Conservation (phyloP, 2,113 vertebrate genomes). For the Nerophis ophidion region DNA sequence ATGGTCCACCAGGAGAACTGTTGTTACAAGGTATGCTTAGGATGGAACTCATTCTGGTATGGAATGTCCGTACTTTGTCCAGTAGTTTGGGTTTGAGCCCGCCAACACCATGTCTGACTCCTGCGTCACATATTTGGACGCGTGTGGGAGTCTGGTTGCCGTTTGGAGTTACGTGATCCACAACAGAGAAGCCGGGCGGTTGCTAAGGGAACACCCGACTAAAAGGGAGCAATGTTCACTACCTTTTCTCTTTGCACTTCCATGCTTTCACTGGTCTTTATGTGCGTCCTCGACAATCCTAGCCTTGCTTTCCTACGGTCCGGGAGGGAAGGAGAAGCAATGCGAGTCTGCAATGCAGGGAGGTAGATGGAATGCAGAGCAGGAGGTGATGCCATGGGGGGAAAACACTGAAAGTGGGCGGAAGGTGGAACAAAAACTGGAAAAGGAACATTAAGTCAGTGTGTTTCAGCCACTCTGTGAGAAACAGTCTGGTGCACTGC, state of each 20-base stretch:
- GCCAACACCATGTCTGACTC: not conserved
- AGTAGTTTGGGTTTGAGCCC: not conserved
- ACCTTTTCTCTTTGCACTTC: conserved; percentile 19
- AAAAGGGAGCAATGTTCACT: conserved; percentile 53
- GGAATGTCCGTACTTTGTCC: conserved; percentile 2
- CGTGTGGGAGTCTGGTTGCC: conserved; percentile 11
- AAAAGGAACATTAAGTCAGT: not conserved
- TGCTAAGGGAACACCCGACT: conserved; percentile 63
- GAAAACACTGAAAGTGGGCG: conserved; percentile 8
- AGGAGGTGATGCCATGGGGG: conserved; percentile 32
- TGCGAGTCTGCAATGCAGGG: conserved; percentile 56
- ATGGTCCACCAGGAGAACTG: conserved; percentile 96
- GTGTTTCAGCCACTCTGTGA: too few species aligned
- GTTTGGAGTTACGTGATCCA: conserved; percentile 28
- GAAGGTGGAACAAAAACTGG: conserved; percentile 25
- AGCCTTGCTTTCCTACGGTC: too few species aligned
- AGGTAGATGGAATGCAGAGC: conserved; percentile 53
- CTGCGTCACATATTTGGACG: conserved; percentile 13
- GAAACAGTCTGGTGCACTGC: too few species aligned
- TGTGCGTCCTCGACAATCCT: too few species aligned
- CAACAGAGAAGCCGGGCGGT: conserved; percentile 51
- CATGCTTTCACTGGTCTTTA: not conserved
- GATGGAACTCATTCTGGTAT: conserved; percentile 1
- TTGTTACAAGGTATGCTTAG: conserved; percentile 81
- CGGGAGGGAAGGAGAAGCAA: conserved; percentile 13